Conservation (phyloP, 1,140 invertebrate species). For the Geopemphigus sp. region DNA sequence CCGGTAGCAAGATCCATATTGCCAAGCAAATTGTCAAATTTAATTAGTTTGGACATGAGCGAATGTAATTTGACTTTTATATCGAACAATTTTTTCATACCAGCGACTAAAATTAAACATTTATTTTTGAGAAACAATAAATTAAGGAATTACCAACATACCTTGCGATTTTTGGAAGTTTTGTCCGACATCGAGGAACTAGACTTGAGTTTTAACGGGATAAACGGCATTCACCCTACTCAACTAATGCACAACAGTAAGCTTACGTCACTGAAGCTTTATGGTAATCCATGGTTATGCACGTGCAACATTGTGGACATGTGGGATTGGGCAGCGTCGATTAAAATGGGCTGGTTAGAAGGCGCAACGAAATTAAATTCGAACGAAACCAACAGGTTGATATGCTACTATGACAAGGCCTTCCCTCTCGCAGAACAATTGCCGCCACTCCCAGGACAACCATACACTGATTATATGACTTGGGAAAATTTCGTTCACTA, state of each 20-base stretch:
- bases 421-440: conserved; percentile 53
- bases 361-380: conserved; percentile 63
- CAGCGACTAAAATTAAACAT: conserved; percentile 64
- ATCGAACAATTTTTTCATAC: conserved; percentile 63
- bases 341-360: conserved; percentile 64
- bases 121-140: conserved; percentile 65
- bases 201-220: conserved; percentile 65
- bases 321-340: conserved; percentile 69
- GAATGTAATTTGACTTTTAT: conserved; percentile 64
- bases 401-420: conserved; percentile 62
- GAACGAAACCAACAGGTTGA: conserved; percentile 65
- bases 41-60: conserved; percentile 66
- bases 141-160: conserved; percentile 56
- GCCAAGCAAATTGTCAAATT: conserved; percentile 64
- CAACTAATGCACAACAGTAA: conserved; percentile 61
- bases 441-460: conserved; percentile 59
- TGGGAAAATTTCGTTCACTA: conserved; percentile 68
- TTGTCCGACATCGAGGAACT: conserved; percentile 62
- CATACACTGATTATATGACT: conserved; percentile 60
- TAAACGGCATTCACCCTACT: conserved; percentile 61
- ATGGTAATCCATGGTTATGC: conserved; percentile 69
- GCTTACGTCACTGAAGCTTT: conserved; percentile 62
- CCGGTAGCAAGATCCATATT: conserved; percentile 59
- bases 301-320: conserved; percentile 68
- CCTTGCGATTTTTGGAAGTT: conserved; percentile 61